phyloP scores from a whole-genome alignment of 2,888 invertebrate species.

The Saturnia japonica region DNA sequence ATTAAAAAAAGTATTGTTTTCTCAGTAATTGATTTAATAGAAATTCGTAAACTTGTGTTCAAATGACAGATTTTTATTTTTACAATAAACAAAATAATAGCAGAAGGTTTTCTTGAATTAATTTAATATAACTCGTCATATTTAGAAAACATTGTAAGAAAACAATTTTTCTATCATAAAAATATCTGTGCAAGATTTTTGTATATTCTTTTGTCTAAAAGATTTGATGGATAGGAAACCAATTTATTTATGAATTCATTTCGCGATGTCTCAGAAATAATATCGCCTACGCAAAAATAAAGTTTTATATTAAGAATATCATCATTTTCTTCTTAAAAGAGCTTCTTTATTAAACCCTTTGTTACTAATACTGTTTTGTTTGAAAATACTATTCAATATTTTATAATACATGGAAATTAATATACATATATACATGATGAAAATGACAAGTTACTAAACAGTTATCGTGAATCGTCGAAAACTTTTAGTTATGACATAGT shows the following conservation, averaged over 20 bases:
- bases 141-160: background rate
- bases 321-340: background rate
- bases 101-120: background rate
- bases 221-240: constrained; percentile 12
- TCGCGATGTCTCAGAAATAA: background rate
- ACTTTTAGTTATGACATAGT: too few species aligned
- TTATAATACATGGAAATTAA: too few species aligned
- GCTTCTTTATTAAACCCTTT: background rate
- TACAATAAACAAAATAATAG: background rate
- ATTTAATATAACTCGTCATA: background rate
- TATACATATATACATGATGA: too few species aligned
- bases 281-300: background rate
- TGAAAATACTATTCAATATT: too few species aligned
- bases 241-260: constrained; percentile 12
- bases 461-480: too few species aligned
- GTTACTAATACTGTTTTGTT: too few species aligned
- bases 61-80: background rate
- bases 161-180: background rate
- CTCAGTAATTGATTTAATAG: background rate
- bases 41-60: background rate
- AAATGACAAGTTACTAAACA: too few species aligned
- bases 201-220: constrained; percentile 10
- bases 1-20: too few species aligned
- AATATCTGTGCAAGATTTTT: background rate
- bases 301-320: background rate